Evolutionary conservation across 2,113 vertebrate species (phyloP), one percentile per base, ranked within the genome.

Genomic region (Ictidomys tridecemlineatus): DNA sequence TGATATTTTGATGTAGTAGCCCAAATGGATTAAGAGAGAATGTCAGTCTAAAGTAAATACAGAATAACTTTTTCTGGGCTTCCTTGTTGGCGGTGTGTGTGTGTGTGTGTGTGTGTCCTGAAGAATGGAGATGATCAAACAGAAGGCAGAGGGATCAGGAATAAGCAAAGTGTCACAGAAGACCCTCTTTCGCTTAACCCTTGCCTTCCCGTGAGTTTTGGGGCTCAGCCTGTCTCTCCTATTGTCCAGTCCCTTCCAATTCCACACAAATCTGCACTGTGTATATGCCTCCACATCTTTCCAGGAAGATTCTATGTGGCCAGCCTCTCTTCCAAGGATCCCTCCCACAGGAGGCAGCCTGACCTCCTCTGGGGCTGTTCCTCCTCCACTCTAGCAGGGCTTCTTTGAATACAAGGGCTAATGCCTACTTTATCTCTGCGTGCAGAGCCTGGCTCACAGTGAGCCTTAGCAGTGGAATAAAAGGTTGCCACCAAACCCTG

Each of bases 251-350:
- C 10, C 61, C 20, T 3, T 11, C 37, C 48, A 8, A 18, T 14
- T 9, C 2, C 8, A 16, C 34, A n/a, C 18, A 1, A 12, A 22
- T 5, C 37, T 16, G 65, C 32, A 3, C 34, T 0, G 65, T 9
- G 70, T 7, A 17, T 7, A 26, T 16, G 37, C 26, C 0, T 5
- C 63, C 58, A 18, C 9, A 34, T 34, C 34, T 12, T 6, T 51
- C 5, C 1, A 32, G 16, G 6, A 56, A 94, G 51, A 37, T 14
- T 11, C 42, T 16, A 48, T 37, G 26, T 22, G 4, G 26, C 51
- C 2, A 39, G 39, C 72, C 7, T 2, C 3, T 32, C 65, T n/a
- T 17, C 42, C 65, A 8, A 7, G 8, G 39, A 48, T 0, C 0
- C 0, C 32, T 3, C 34, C 32, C 34, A 9, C 28, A 6, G 13